Evolutionary conservation across 2,888 invertebrate species (phyloP), one percentile per base, ranked within the genome.

Genomic region (Galerucella pusilla): DNA sequence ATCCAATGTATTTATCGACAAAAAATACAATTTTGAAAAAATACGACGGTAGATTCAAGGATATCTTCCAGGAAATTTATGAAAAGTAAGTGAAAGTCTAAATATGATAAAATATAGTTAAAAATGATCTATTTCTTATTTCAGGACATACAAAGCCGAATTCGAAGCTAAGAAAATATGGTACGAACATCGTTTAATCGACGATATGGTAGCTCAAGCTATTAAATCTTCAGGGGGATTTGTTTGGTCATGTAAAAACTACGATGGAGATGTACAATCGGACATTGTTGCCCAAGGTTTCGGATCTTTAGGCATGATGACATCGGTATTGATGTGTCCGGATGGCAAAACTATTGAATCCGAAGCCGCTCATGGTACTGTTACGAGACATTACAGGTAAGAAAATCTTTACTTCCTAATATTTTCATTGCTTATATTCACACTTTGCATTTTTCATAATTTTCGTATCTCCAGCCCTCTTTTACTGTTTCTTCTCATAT

Each of bases 191-290:
- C 91, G 96, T 68, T 89, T 97, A 74, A 97, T 97, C 84, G 97
- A 97, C 86, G 96, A 97, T 87, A 96, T 96, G 96, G 96, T 97
- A 46, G 96, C 96, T 52, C 95, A 96, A 87, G 93, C 90, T 2
- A 88, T 96, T 67, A 96, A 97, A 88, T 93, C 96, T 45, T 90
- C 90, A 28, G 97, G 97, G 72, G 95, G 94, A 11, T 96, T 96
- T 86, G 94, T 97, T 66, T 97, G 97, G 97, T 93, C 96, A 25
- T 96, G 96, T 89, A 97, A 97, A 89, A 97, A 97, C 88, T 97
- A 97, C 85, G 96, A 96, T 84, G 97, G 97, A 49, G 97, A 97
- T 85, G 96, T 97, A 6, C 96, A 96, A 88, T 95, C 95, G 0
- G 96, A 97, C 85, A 91, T 96, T 78, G 93, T 97, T 6, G 97